Conservation (phyloP, 2,888 invertebrate genomes). For the Corbicula japonica region DNA sequence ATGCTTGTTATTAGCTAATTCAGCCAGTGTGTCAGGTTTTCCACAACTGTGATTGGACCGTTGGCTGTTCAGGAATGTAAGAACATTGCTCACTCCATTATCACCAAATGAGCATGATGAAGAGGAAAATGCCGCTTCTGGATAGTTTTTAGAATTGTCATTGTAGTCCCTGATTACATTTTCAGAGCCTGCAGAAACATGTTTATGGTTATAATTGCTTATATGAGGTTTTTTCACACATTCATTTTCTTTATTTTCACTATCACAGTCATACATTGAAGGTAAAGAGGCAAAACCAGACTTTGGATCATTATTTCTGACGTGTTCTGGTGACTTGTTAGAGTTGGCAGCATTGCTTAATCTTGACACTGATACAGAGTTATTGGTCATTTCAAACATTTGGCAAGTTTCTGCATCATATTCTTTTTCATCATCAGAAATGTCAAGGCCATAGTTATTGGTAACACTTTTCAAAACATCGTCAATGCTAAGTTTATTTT, state of each 20-base stretch:
- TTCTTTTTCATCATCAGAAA: slow-evolving; percentile 12
- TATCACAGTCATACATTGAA: not conserved
- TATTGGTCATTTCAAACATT: not conserved
- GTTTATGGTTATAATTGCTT: not conserved
- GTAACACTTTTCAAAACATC: slow-evolving; percentile 39
- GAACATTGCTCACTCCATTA: slow-evolving; percentile 48
- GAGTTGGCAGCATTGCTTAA: not conserved
- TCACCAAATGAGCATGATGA: slow-evolving; percentile 62
- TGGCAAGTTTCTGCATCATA: not conserved
- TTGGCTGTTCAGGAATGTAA: slow-evolving; percentile 45
- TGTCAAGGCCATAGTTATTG: too few relatives aligned
- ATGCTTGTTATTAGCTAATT: not conserved
- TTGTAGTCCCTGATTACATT: not conserved
- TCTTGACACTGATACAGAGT: not conserved
- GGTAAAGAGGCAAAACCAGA: not conserved
- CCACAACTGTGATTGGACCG: slow-evolving; percentile 19
- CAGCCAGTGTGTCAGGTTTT: not conserved
- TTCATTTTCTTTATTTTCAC: not conserved
- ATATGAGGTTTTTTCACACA: not conserved
- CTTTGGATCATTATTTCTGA: not conserved
- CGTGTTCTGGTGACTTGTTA: not conserved
- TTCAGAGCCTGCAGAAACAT: not conserved
- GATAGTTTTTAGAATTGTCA: not conserved
- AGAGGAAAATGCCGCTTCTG: slow-evolving; percentile 53
- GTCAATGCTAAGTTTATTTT: slow-evolving; percentile 3